Evolutionary conservation across 2,888 invertebrate genomes (phyloP).

Genomic region (Hydriomena furcata): DNA sequence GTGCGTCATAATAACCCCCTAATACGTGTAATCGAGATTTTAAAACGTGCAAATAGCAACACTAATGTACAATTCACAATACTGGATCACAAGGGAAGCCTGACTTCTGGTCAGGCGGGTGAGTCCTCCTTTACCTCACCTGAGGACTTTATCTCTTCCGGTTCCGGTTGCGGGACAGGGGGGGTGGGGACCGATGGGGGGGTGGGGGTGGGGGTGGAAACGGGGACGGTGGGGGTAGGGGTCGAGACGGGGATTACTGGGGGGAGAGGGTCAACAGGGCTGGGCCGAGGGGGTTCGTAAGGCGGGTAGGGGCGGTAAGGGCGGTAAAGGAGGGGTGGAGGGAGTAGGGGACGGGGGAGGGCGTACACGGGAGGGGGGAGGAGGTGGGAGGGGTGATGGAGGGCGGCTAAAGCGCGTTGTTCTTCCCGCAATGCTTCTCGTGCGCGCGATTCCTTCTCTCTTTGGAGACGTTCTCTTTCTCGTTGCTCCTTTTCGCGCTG

Average conservation of each 20-base stretch:
- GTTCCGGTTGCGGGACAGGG: slow-evolving; percentile 13
- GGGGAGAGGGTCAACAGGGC: slow-evolving; percentile 37
- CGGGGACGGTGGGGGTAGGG: slow-evolving; percentile 26
- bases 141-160: slow-evolving; percentile 21
- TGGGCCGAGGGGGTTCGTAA: slow-evolving; percentile 39
- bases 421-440: slow-evolving; percentile 48
- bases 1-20: slow-evolving; percentile 8
- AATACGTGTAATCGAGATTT: slow-evolving; percentile 15
- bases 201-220: slow-evolving; percentile 38
- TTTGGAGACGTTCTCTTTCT: slow-evolving; percentile 59
- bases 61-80: slow-evolving; percentile 17
- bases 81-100: slow-evolving; percentile 19
- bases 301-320: slow-evolving; percentile 61
- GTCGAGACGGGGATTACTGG: slow-evolving; percentile 31
- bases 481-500: slow-evolving; percentile 62
- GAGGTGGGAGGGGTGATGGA: slow-evolving; percentile 45
- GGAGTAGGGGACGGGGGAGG: slow-evolving; percentile 52
- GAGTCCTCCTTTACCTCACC: slow-evolving; percentile 33
- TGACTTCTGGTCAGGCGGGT: slow-evolving; percentile 24
- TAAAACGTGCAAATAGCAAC: slow-evolving; percentile 21
- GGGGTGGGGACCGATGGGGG: slow-evolving; percentile 20
- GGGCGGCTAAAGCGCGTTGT: slow-evolving; percentile 42
- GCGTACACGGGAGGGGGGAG: slow-evolving; percentile 52
- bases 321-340: slow-evolving; percentile 64
- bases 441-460: slow-evolving; percentile 64